A percentile compares a stretch with the other conserved stretches of the same genome.
Evolutionary conservation across 2,888 invertebrate genomes (phyloP).

Genomic region (Yponomeuta malinellus): DNA sequence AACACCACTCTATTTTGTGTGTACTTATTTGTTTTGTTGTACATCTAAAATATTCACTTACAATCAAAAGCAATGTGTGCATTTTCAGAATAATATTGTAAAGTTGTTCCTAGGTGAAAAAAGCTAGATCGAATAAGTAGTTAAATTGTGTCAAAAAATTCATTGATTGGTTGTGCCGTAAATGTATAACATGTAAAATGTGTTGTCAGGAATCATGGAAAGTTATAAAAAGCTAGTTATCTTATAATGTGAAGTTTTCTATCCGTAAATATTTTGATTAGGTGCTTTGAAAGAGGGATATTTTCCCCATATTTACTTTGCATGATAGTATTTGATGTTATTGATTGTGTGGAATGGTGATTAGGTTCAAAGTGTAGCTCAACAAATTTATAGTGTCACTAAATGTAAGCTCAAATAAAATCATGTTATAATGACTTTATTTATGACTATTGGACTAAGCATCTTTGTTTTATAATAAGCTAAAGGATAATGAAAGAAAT

Average conservation of each 20-base stretch:
- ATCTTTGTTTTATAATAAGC: too few species aligned
- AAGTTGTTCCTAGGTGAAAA: not conserved
- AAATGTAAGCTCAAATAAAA: not conserved
- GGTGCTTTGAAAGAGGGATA: not conserved
- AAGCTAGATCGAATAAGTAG: not conserved
- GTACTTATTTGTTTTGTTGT: too few species aligned
- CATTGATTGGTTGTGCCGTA: constrained; percentile 11
- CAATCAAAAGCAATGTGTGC: not conserved
- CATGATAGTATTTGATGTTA: not conserved
- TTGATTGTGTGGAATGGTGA: not conserved
- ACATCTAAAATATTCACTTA: too few species aligned
- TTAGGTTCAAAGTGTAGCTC: not conserved
- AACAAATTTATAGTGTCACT: not conserved
- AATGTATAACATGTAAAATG: not conserved
- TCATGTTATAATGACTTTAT: too few species aligned
- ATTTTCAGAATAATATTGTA: not conserved
- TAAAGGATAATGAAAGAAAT: not conserved
- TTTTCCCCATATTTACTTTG: not conserved
- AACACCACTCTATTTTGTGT: too few species aligned
- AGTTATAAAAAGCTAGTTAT: not conserved
- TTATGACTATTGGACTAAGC: too few species aligned
- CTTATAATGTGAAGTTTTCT: not conserved
- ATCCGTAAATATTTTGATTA: not conserved
- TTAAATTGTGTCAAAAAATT: constrained; percentile 11
- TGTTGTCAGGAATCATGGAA: not conserved